These are phyloP conservation scores for Crocuta crocuta DNA, from an alignment of 2,113 vertebrate species.

Conservation along the genomic window DNA sequence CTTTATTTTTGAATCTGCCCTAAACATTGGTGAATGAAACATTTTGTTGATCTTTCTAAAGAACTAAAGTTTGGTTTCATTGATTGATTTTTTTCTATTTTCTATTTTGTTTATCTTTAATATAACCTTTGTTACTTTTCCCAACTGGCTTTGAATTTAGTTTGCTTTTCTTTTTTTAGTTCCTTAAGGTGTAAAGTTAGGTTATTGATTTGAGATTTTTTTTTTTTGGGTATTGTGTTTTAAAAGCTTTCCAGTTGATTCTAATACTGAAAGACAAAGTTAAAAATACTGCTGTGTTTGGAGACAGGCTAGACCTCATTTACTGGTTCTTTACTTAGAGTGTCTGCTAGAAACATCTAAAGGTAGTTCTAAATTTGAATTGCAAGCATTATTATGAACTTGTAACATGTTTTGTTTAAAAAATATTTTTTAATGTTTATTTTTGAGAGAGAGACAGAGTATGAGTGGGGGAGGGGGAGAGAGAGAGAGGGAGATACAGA, in stretches of 20 bases:
- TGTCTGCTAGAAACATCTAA: background rate
- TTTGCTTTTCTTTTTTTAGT: background rate
- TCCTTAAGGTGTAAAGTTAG: background rate
- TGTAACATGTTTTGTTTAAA: background rate
- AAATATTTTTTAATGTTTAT: no score
- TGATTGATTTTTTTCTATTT: background rate
- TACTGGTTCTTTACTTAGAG: background rate
- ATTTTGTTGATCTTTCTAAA: background rate
- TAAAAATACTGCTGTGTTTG: background rate
- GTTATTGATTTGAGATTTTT: background rate
- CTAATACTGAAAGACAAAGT: background rate
- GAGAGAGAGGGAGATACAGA: no score
- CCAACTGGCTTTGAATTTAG: background rate
- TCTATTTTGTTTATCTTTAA: background rate
- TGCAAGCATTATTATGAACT: background rate
- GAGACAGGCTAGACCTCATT: background rate
- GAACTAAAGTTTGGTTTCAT: background rate
- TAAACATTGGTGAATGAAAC: background rate
- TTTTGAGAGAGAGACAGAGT: no score
- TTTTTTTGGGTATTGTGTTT: background rate
- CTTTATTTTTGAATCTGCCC: background rate
- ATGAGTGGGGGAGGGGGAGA: no score
- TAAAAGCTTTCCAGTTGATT: background rate
- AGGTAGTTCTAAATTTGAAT: background rate
- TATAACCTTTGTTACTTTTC: background rate